These are phyloP conservation scores for Thalpophila matura DNA, from an alignment of 2,888 invertebrate species.

Conservation along the genomic window DNA sequence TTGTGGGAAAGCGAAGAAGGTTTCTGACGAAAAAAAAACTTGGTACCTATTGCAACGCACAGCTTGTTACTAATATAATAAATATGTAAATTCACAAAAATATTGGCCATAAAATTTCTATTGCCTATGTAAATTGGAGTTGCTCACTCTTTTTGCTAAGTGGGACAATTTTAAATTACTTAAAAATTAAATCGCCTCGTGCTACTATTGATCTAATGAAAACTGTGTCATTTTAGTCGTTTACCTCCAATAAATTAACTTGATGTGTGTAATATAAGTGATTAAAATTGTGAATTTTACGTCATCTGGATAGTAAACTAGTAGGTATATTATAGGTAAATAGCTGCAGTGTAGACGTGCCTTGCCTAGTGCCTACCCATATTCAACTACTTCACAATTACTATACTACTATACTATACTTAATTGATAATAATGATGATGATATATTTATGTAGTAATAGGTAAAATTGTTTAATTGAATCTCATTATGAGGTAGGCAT, in stretches of 20 bases:
- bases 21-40: too few relatives aligned
- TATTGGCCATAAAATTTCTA: conserved; percentile 12
- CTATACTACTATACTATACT: too few relatives aligned
- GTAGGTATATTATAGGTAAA: too few relatives aligned
- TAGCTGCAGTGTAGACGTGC: too few relatives aligned
- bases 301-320: conserved; percentile 15
- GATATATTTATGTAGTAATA: too few relatives aligned
- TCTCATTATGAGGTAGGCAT: too few relatives aligned
- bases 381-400: too few relatives aligned
- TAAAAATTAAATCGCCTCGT: conserved; percentile 32
- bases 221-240: conserved; percentile 48
- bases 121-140: conserved; percentile 26
- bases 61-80: conserved; percentile 3
- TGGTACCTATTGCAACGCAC: too few relatives aligned
- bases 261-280: conserved; percentile 28
- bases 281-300: conserved; percentile 34
- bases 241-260: conserved; percentile 45
- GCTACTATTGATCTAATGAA: conserved; percentile 53
- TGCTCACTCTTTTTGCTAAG: conserved; percentile 15
- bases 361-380: too few relatives aligned
- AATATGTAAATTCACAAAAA: conserved; percentile 23
- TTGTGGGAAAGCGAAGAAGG: too few relatives aligned
- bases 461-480: too few relatives aligned
- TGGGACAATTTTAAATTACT: conserved; percentile 36
- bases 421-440: too few relatives aligned